Evolutionary conservation across 2,797 vertebrate species (phyloP).

Genomic region (Pseudocheirus occidentalis): DNA sequence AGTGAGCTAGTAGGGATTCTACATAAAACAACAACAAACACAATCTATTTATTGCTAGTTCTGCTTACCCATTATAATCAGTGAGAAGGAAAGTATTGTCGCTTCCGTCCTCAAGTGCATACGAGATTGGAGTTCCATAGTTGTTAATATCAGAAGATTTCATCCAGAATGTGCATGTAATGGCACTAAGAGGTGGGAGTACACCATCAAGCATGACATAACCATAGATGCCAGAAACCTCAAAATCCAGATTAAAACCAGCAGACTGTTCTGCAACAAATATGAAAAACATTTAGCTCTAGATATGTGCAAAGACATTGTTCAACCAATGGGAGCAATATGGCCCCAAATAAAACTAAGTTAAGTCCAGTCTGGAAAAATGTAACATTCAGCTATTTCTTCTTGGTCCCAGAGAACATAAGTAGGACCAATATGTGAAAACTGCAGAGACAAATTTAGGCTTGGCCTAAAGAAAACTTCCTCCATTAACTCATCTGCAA

Average conservation of each 20-base stretch:
- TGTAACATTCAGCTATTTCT: not conserved
- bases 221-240: slow-evolving; percentile 96
- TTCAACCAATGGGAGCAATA: not conserved
- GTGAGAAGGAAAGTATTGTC: slow-evolving; percentile 98
- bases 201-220: slow-evolving; percentile 94
- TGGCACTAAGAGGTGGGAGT: slow-evolving; percentile 91
- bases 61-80: slow-evolving; percentile 96
- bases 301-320: not conserved
- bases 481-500: not conserved
- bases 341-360: slow-evolving; percentile 5
- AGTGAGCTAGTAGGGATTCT: not conserved
- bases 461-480: not conserved
- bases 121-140: slow-evolving; percentile 97
- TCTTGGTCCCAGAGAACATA: not conserved
- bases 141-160: slow-evolving; percentile 93
- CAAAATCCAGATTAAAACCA: slow-evolving; percentile 98
- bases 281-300: slow-evolving; percentile 69
- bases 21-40: not conserved
- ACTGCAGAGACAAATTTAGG: not conserved
- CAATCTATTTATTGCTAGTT: not conserved
- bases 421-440: not conserved
- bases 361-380: not conserved
- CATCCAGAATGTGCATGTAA: slow-evolving; percentile 98
- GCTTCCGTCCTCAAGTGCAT: slow-evolving; percentile 93
- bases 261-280: slow-evolving; percentile 92